Conservation (phyloP, 2,888 invertebrate species). For the Tachina fera region DNA sequence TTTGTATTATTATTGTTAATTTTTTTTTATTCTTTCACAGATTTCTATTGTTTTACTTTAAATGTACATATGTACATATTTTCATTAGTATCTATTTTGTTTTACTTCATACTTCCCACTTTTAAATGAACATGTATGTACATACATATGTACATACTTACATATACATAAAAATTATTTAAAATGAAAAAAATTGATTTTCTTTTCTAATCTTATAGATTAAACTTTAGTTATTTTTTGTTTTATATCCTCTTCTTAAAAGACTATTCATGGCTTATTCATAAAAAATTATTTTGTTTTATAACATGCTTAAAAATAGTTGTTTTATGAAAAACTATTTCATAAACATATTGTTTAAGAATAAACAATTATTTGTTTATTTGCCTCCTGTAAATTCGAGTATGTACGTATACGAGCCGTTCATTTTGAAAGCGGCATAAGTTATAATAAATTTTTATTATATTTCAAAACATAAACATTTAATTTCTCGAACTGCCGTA, state of each 20-base stretch:
- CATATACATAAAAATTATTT: conserved; percentile 36
- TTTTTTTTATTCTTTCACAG: conserved; percentile 17
- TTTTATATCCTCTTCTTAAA: conserved; percentile 22
- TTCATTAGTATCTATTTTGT: conserved; percentile 55
- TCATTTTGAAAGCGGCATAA: too few species aligned
- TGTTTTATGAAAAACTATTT: too few species aligned
- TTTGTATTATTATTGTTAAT: conserved; percentile 4
- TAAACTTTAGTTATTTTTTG: conserved; percentile 20
- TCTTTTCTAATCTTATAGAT: conserved; percentile 29
- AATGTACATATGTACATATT: conserved; percentile 48
- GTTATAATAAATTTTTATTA: too few species aligned
- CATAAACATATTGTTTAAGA: too few species aligned
- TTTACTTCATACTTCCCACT: conserved; percentile 19
- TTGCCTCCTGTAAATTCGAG: too few species aligned
- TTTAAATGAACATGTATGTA: conserved; percentile 9
- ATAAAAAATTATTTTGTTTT: neutral
- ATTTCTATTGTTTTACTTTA: conserved; percentile 48
- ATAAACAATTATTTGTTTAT: too few species aligned
- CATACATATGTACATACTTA: too few species aligned
- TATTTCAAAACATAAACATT: too few species aligned
- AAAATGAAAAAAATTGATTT: conserved; percentile 21
- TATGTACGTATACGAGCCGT: too few species aligned
- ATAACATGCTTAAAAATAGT: neutral
- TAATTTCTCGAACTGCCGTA: too few species aligned
- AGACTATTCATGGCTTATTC: conserved; percentile 2